Percentiles rank a stretch among this genome's conserved stretches.
phyloP scores from a whole-genome alignment of 2,113 vertebrate species.

The Chelonoidis abingdonii region DNA sequence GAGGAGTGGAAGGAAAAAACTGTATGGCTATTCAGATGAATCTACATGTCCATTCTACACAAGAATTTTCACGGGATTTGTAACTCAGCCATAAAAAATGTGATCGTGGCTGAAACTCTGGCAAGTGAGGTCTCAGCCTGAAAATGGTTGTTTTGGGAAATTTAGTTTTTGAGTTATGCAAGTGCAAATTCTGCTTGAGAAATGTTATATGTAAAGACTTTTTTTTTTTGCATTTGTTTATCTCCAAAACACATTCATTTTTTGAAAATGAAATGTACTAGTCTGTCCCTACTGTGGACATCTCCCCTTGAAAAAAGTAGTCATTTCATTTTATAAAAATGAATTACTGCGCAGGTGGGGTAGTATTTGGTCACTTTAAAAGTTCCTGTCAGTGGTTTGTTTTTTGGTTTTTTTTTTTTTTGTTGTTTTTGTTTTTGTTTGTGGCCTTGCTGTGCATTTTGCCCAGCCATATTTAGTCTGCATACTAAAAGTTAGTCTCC shows the following conservation, averaged over 20 bases:
- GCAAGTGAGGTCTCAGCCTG: conserved; percentile 51
- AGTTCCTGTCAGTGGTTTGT: conserved; percentile 83
- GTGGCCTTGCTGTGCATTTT: conserved; percentile 83
- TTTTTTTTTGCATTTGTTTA: conserved; percentile 77
- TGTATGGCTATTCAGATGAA: conserved; percentile 49
- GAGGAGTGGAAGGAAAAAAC: conserved; percentile 24
- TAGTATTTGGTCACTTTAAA: conserved; percentile 79
- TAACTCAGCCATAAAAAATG: conserved; percentile 38
- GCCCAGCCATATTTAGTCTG: conserved; percentile 83
- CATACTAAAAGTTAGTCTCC: conserved; percentile 83
- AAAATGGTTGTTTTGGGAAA: conserved; percentile 66
- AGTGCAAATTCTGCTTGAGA: conserved; percentile 77
- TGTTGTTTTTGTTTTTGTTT: conserved; percentile 72
- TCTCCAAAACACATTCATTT: conserved; percentile 78
- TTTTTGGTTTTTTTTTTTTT: conserved; percentile 65
- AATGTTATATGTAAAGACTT: conserved; percentile 68
- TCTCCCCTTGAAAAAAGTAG: conserved; percentile 67
- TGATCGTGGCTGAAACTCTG: background rate
- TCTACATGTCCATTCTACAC: conserved; percentile 59
- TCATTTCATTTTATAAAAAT: conserved; percentile 80
- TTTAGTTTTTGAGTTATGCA: conserved; percentile 73
- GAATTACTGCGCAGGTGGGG: conserved; percentile 80
- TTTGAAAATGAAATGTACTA: conserved; percentile 69
- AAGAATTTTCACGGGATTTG: conserved; percentile 43
- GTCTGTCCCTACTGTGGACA: conserved; percentile 60